A percentile compares a stretch with the other conserved stretches of the same genome.
phyloP scores from a whole-genome alignment of 2,113 vertebrate genomes.

The Cardinalis cardinalis region DNA sequence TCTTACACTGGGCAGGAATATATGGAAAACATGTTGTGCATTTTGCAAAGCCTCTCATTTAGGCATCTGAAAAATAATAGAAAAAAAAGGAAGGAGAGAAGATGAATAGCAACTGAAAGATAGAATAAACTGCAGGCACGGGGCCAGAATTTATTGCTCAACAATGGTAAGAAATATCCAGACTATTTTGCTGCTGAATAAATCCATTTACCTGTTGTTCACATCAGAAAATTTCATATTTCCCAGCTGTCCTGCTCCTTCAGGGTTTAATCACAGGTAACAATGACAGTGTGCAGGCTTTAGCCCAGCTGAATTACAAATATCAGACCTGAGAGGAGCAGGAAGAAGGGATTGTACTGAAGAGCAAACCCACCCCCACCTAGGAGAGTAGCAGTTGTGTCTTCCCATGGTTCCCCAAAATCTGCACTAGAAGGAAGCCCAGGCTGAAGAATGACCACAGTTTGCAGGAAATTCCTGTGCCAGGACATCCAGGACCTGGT shows the following conservation, averaged over 20 bases:
- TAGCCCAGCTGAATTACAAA: not conserved
- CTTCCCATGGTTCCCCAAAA: not conserved
- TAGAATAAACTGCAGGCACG: not conserved
- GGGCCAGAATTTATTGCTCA: not conserved
- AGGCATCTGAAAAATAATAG: not conserved
- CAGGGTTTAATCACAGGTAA: not conserved
- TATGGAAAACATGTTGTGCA: not conserved
- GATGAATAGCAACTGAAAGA: not conserved
- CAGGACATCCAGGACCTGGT: not conserved
- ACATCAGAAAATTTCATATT: not conserved
- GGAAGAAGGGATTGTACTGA: not conserved
- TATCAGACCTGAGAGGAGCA: not conserved
- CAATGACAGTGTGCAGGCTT: not conserved
- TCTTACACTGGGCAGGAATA: not conserved
- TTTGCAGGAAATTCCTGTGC: not conserved
- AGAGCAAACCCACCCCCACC: not conserved
- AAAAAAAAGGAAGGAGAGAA: not conserved
- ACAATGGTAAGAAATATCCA: not conserved
- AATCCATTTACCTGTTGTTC: not conserved
- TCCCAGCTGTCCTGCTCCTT: not conserved
- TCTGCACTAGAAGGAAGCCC: not conserved
- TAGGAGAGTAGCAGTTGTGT: not conserved
- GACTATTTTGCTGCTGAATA: not conserved
- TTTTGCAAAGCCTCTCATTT: constrained; percentile 30
- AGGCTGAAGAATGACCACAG: not conserved